Percentiles rank a stretch among this genome's conserved stretches.
phyloP scores from a whole-genome alignment of 2,888 invertebrate genomes.

The Hyposoter didymator region DNA sequence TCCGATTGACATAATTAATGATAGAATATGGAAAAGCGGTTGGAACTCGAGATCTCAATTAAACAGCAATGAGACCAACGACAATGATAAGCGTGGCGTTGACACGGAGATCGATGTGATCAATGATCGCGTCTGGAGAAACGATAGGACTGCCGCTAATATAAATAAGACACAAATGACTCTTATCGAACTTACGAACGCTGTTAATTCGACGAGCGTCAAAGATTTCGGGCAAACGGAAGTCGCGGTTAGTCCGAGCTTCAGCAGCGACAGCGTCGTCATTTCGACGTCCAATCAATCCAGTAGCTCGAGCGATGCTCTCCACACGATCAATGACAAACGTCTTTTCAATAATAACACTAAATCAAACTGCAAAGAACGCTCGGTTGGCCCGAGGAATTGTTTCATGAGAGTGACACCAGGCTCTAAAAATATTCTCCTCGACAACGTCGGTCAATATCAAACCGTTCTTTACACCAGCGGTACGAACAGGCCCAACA shows the following conservation, averaged over 20 bases:
- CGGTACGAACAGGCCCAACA: slow-evolving; percentile 75
- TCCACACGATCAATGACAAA: slow-evolving; percentile 70
- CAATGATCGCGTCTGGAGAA: slow-evolving; percentile 81
- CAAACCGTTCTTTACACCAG: slow-evolving; percentile 90
- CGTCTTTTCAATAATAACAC: slow-evolving; percentile 61
- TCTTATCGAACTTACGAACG: slow-evolving; percentile 79
- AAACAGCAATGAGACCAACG: slow-evolving; percentile 40
- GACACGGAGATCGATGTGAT: slow-evolving; percentile 80
- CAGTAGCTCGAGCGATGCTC: slow-evolving; percentile 80
- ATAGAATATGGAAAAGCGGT: slow-evolving; percentile 81
- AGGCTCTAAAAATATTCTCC: slow-evolving; percentile 91
- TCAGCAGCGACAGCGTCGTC: slow-evolving; percentile 81
- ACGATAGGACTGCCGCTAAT: slow-evolving; percentile 61
- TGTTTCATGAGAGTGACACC: slow-evolving; percentile 92
- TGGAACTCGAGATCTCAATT: slow-evolving; percentile 76
- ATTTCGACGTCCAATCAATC: slow-evolving; percentile 83
- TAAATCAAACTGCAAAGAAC: slow-evolving; percentile 71
- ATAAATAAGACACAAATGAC: slow-evolving; percentile 73
- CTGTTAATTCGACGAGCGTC: slow-evolving; percentile 73
- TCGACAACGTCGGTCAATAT: slow-evolving; percentile 91
- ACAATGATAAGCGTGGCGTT: slow-evolving; percentile 66
- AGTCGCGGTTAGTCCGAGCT: slow-evolving; percentile 80
- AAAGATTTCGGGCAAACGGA: slow-evolving; percentile 72
- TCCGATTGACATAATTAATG: slow-evolving; percentile 81
- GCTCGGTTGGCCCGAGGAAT: slow-evolving; percentile 87